phyloP scores from a whole-genome alignment of 2,888 invertebrate genomes.

The Cephus spinipes region DNA sequence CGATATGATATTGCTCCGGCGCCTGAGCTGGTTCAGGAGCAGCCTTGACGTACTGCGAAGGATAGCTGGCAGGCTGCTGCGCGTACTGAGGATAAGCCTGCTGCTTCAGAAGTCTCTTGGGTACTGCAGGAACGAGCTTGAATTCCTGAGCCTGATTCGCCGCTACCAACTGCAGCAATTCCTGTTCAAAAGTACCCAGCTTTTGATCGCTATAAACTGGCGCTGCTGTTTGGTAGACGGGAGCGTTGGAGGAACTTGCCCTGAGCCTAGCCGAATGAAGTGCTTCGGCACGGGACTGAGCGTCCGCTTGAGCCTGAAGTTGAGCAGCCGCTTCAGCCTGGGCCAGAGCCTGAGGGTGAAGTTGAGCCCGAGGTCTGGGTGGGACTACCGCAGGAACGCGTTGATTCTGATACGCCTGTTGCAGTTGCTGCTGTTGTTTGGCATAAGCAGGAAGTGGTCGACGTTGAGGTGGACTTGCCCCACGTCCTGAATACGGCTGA shows the following conservation, averaged over 20 bases:
- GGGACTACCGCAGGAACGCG: slow-evolving; percentile 56
- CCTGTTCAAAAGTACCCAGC: slow-evolving; percentile 60
- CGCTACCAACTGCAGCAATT: slow-evolving; percentile 55
- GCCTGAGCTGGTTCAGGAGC: slow-evolving; percentile 34
- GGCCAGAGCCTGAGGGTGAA: slow-evolving; percentile 53
- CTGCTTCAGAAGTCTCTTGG: slow-evolving; percentile 37
- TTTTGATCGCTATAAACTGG: slow-evolving; percentile 48
- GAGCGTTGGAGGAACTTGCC: slow-evolving; percentile 37
- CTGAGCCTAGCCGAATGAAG: slow-evolving; percentile 43
- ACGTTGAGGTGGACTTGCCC: slow-evolving; percentile 40
- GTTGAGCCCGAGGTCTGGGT: slow-evolving; percentile 50
- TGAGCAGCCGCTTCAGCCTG: slow-evolving; percentile 52
- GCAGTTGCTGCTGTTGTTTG: slow-evolving; percentile 57
- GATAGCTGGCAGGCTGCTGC: slow-evolving; percentile 47
- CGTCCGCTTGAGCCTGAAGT: slow-evolving; percentile 50
- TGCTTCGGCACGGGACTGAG: slow-evolving; percentile 50
- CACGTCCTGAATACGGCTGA: slow-evolving; percentile 25
- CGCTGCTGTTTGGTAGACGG: slow-evolving; percentile 45
- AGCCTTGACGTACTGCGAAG: slow-evolving; percentile 45
- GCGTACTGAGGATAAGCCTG: slow-evolving; percentile 42
- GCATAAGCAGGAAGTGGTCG: slow-evolving; percentile 52
- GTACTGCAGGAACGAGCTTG: slow-evolving; percentile 45
- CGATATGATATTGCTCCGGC: slow-evolving; percentile 59
- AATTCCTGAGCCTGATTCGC: slow-evolving; percentile 62
- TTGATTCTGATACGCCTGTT: slow-evolving; percentile 58